Evolutionary conservation across 2,888 invertebrate genomes (phyloP), one percentile per base, ranked within the genome.

Genomic region (Drosophila flavopinicola): DNA sequence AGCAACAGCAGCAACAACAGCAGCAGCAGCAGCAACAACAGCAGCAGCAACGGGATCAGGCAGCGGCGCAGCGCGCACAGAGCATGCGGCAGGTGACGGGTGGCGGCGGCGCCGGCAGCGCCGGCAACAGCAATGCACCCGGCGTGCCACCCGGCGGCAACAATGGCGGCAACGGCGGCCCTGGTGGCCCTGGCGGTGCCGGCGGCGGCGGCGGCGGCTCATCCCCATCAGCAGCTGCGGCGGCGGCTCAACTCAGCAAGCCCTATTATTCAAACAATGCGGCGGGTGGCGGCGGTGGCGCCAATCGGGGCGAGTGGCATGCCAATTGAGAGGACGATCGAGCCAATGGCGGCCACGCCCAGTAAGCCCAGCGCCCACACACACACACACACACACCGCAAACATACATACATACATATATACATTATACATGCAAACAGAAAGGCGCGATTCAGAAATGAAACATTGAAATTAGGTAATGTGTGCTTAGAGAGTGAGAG

Each of bases 301-400:
- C 74, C 73, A 88, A 88, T 61, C 90, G 90, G 68, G 90, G 90
- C 74, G 90, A 90, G 84, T 90, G 85, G 84, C 82, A 85, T 23
- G 69, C 83, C 20, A 80, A 83, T 61, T 82, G 76, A 84, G 59
- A 35, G 32, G 13, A 4, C 20, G 47, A 38, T 52, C 15, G 15
- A 17, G 10, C 39, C 52, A 33, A 41, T 23, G 59, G 24, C 67
- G 33, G 45, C 60, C 38, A 39, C 38, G 53, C 54, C 38, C 59
- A 58, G 23, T 33, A 57, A 47, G 11, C 17, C 38, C 29, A 35
- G 27, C 38, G 49, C 44, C 44, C 45, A 49, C 52, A 41, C n/a
- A 52, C 15, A 56, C 27, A 52, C 30, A 49, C 41, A 37, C 20
- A 39, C 11, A 47, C 30, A 44, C 15, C 37, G 37, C 1, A 57